Base-by-base conservation (phyloP, 2,888 invertebrate species). In the Rutpela maculata region DNA sequence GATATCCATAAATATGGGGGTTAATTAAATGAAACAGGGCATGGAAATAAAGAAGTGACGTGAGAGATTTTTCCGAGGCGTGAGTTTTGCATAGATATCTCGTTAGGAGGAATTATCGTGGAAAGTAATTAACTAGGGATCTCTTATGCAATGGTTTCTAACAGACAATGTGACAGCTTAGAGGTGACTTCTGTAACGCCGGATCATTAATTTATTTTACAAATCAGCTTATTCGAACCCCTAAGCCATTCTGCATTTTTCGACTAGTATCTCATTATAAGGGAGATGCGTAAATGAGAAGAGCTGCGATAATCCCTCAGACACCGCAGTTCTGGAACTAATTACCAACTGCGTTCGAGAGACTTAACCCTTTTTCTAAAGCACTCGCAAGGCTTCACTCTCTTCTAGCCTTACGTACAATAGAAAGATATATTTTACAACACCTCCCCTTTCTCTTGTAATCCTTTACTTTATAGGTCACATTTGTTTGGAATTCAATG, bases 161-260 rank as follows among this genome's bases (percentile, higher is more conserved):
- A 88, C 88, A 89, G 88, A 88, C 89, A 89, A 88, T 88, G 88
- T 89, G 89, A 89, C 89, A 89, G 88, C 87, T 87, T 83, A 80
- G 88, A 89, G 89, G 89, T 88, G 89, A 89, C 89, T 89, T 87
- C 86, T 88, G 88, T 87, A 87, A 89, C 89, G 86, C 86, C 85
- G 85, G 88, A 89, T 90, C 90, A 89, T 89, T 89, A 89, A 89
- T 90, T 89, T 89, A 89, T 89, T 89, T 89, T 89, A 88, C 88
- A 89, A 90, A 89, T 89, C 89, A 89, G 90, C 90, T 90, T 90
- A 90, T 87, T 87, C 86, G 86, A 87, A 86, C 87, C 88, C 86
- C 71, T 76, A 85, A 86, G 86, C 86, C 84, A 84, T 84, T 87
- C 87, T 85, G 85, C 85, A 88, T 88, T 89, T 89, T 89, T 88